These are phyloP conservation scores for Leptogaster cylindrica DNA, from an alignment of 2,888 invertebrate species.

Conservation along the genomic window DNA sequence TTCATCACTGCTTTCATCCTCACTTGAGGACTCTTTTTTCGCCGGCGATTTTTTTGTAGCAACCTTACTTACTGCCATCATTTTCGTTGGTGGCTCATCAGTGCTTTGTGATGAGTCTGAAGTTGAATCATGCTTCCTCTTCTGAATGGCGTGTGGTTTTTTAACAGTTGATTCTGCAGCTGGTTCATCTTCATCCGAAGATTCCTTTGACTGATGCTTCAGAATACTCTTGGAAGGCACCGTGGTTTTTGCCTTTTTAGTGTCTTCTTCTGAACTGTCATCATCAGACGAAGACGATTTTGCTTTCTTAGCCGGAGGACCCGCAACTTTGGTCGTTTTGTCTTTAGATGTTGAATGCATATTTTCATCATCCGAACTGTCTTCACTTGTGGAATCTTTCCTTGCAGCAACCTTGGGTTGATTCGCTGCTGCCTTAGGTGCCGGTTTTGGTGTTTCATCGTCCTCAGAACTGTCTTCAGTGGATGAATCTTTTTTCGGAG, in stretches of 20 bases:
- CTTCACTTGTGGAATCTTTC: slow-evolving; percentile 60
- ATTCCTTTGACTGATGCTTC: slow-evolving; percentile 47
- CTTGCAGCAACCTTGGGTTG: slow-evolving; percentile 46
- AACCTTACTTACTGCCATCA: slow-evolving; percentile 46
- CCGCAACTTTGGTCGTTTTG: slow-evolving; percentile 48
- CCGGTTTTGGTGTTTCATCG: slow-evolving; percentile 54
- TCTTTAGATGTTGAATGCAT: slow-evolving; percentile 54
- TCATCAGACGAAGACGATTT: slow-evolving; percentile 55
- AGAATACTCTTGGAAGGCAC: slow-evolving; percentile 8
- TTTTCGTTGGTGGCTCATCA: slow-evolving; percentile 47
- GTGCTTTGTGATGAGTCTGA: slow-evolving; percentile 45
- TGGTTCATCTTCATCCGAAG: slow-evolving; percentile 48
- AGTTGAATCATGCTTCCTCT: slow-evolving; percentile 2
- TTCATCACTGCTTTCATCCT: slow-evolving; percentile 54
- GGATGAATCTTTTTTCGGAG: slow-evolving; percentile 56
- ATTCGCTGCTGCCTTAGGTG: slow-evolving; percentile 42
- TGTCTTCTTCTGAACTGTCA: slow-evolving; percentile 59
- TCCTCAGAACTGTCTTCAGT: slow-evolving; percentile 57
- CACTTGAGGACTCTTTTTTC: slow-evolving; percentile 46
- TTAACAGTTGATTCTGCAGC: not conserved
- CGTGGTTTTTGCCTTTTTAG: slow-evolving; percentile 43
- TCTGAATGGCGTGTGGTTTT: not conserved
- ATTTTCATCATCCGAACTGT: slow-evolving; percentile 51
- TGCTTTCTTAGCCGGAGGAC: slow-evolving; percentile 40
- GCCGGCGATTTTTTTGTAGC: not conserved